Evolutionary conservation across 2,113 vertebrate genomes (phyloP).

Genomic region (Anoura caudifer): DNA sequence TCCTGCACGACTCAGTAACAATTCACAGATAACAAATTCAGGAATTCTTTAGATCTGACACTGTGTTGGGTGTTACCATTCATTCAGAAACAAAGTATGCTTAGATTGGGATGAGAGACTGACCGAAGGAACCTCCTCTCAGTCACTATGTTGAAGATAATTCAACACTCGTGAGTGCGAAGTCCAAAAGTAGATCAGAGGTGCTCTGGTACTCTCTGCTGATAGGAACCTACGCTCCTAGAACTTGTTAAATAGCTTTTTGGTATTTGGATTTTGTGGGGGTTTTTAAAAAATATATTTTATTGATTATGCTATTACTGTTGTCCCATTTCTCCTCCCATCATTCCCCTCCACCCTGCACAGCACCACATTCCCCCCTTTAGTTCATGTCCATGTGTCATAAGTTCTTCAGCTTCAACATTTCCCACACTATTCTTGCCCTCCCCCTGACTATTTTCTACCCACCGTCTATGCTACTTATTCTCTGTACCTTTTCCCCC

Average conservation of each 20-base stretch:
- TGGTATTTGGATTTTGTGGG: constrained; percentile 1
- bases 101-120: background rate
- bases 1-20: background rate
- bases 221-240: background rate
- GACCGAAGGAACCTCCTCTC: background rate
- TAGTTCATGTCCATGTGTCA: too few relatives aligned
- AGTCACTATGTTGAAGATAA: background rate
- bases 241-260: background rate
- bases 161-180: background rate
- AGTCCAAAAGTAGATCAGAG: background rate
- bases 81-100: background rate
- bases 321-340: too few relatives aligned
- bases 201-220: background rate
- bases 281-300: too few relatives aligned
- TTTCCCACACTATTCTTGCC: too few relatives aligned
- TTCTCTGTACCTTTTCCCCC: too few relatives aligned
- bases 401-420: too few relatives aligned
- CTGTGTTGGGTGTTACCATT: background rate
- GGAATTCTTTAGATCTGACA: background rate
- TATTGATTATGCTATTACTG: too few relatives aligned
- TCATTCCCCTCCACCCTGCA: too few relatives aligned
- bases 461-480: too few relatives aligned
- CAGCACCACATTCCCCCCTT: too few relatives aligned
- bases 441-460: too few relatives aligned
- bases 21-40: background rate